phyloP scores from a whole-genome alignment of 1,140 invertebrate species.

The Calliphora vicina region DNA sequence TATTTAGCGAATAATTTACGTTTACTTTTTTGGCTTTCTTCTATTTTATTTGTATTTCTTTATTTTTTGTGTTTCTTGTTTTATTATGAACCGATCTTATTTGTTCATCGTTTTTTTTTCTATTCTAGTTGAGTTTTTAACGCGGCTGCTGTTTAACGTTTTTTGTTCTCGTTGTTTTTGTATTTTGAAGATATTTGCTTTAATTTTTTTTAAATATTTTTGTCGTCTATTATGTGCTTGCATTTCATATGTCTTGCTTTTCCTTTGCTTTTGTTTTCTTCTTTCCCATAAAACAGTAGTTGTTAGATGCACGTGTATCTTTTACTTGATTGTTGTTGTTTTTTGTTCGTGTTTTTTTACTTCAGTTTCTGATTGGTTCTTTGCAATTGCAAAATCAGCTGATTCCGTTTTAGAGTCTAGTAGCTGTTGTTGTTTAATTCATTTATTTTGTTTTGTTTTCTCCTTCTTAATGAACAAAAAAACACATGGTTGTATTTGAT shows the following conservation, averaged over 20 bases:
- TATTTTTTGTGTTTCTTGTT: background rate
- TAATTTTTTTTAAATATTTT: background rate
- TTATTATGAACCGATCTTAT: background rate
- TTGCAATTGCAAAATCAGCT: conserved; percentile 19
- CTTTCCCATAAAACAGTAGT: background rate
- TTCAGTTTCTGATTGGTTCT: background rate
- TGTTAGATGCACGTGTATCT: background rate
- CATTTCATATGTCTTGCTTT: background rate
- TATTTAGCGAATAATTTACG: background rate
- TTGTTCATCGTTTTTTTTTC: background rate
- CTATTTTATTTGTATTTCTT: background rate
- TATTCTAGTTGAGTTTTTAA: background rate
- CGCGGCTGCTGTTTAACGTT: background rate
- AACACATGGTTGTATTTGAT: background rate
- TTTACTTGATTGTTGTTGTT: background rate
- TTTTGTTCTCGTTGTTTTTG: too few relatives aligned
- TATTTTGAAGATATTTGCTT: too few relatives aligned
- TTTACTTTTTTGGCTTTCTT: background rate
- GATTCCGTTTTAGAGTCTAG: conserved; percentile 1
- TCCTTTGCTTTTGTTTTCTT: background rate
- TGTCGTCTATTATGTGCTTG: background rate
- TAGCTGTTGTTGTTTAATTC: background rate
- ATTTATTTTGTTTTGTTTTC: background rate
- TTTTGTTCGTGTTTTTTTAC: background rate
- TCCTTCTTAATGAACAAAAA: background rate